A percentile compares a stretch with the other conserved stretches of the same genome.
phyloP scores from a whole-genome alignment of 30 jellyfish, hydroid and myxozoan species.

The Aurelia aurita complex sp. Pacific region DNA sequence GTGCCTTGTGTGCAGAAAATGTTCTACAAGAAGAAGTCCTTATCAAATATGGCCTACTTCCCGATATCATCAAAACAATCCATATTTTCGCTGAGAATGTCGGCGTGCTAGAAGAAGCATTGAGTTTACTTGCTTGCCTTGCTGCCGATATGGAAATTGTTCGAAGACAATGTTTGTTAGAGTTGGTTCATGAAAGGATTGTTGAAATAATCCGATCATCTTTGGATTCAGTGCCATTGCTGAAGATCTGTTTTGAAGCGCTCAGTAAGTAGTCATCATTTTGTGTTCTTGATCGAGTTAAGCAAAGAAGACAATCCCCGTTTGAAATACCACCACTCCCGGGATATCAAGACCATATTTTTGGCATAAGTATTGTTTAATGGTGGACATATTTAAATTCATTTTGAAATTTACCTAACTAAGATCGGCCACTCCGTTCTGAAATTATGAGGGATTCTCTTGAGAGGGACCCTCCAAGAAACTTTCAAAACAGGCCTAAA shows the following conservation, averaged over 20 bases:
- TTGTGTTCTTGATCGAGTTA: background rate
- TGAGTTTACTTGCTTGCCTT: slow-evolving; percentile 83
- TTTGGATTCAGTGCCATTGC: slow-evolving; percentile 37
- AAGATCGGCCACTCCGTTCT: background rate
- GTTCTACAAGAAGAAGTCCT: slow-evolving; percentile 79
- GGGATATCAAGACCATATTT: too few relatives aligned
- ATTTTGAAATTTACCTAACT: background rate
- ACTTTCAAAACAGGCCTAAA: too few relatives aligned
- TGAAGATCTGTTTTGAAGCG: slow-evolving; percentile 81
- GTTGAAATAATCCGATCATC: slow-evolving; percentile 46
- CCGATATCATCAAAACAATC: slow-evolving; percentile 55
- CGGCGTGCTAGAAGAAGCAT: slow-evolving; percentile 72
- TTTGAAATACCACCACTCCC: too few relatives aligned
- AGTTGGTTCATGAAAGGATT: slow-evolving; percentile 62
- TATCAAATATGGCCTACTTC: slow-evolving; percentile 52
- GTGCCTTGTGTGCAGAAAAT: slow-evolving; percentile 80
- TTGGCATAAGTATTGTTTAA: too few relatives aligned
- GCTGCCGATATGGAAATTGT: slow-evolving; percentile 87
- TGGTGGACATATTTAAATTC: too few relatives aligned
- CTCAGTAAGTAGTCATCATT: slow-evolving; percentile 53
- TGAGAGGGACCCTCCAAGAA: background rate
- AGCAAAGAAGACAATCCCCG: too few relatives aligned
- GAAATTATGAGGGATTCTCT: background rate
- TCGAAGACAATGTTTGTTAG: slow-evolving; percentile 75
- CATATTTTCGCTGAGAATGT: slow-evolving; percentile 22